Percentiles rank a stretch among this genome's conserved stretches.
phyloP scores from a whole-genome alignment of 2,113 vertebrate species.

The Bungarus multicinctus region DNA sequence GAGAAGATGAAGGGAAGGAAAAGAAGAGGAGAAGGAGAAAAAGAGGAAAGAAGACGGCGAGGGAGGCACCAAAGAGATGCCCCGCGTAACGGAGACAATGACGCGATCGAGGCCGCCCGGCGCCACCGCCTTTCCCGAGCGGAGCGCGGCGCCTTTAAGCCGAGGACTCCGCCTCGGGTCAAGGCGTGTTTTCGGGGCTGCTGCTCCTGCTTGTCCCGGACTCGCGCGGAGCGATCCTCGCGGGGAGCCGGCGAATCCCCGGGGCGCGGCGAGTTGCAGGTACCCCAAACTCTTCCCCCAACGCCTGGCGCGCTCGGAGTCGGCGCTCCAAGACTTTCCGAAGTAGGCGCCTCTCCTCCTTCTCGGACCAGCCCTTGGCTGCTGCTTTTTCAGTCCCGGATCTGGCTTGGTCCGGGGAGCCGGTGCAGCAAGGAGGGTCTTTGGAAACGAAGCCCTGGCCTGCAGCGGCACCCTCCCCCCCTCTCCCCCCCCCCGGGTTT shows the following conservation, averaged over 20 bases:
- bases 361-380: not conserved
- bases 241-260: not conserved
- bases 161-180: not conserved
- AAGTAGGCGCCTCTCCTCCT: not conserved
- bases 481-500: too few relatives aligned
- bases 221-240: not conserved
- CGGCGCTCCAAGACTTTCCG: not conserved
- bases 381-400: not conserved
- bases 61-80: not conserved
- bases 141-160: not conserved
- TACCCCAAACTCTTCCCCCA: not conserved
- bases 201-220: too few relatives aligned
- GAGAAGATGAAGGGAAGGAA: too few relatives aligned
- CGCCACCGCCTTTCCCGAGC: not conserved
- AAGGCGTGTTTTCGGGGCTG: not conserved
- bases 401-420: not conserved
- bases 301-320: not conserved
- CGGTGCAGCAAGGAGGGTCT: not conserved
- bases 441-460: too few relatives aligned
- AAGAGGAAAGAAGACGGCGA: too few relatives aligned
- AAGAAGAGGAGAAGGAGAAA: too few relatives aligned
- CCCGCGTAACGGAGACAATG: not conserved
- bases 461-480: too few relatives aligned
- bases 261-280: not conserved
- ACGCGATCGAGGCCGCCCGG: not conserved